Evolutionary conservation across 2,888 invertebrate genomes (phyloP).

Genomic region (Metacarcinus magister): DNA sequence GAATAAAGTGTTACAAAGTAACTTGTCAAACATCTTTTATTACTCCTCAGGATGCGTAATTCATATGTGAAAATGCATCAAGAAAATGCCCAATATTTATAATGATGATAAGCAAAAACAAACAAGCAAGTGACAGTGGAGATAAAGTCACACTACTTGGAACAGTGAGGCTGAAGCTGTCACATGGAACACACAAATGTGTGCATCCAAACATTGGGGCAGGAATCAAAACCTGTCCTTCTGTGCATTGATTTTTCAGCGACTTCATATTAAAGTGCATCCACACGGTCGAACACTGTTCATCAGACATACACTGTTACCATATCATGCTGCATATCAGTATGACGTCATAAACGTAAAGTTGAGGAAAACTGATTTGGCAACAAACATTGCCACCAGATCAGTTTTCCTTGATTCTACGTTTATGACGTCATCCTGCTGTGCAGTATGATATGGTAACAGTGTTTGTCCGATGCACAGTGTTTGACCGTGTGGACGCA

Average conservation of each 20-base stretch:
- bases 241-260: background rate
- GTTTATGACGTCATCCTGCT: no score
- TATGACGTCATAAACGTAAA: no score
- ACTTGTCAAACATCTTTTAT: background rate
- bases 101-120: background rate
- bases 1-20: background rate
- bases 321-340: no score
- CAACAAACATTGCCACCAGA: no score
- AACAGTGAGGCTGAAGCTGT: constrained; percentile 10
- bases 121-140: background rate
- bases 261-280: no score
- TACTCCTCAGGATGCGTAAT: background rate
- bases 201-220: background rate
- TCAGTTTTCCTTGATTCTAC: no score
- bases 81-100: background rate
- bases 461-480: no score
- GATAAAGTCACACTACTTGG: background rate
- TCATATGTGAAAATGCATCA: background rate
- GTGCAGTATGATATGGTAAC: no score
- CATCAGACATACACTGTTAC: no score
- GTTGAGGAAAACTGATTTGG: no score
- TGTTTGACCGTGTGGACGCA: no score
- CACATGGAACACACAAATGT: background rate
- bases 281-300: no score
- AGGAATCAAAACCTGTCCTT: background rate